Evolutionary conservation across 2,113 vertebrate species (phyloP), one percentile per base, ranked within the genome.

Genomic region (Erinaceus europaeus): DNA sequence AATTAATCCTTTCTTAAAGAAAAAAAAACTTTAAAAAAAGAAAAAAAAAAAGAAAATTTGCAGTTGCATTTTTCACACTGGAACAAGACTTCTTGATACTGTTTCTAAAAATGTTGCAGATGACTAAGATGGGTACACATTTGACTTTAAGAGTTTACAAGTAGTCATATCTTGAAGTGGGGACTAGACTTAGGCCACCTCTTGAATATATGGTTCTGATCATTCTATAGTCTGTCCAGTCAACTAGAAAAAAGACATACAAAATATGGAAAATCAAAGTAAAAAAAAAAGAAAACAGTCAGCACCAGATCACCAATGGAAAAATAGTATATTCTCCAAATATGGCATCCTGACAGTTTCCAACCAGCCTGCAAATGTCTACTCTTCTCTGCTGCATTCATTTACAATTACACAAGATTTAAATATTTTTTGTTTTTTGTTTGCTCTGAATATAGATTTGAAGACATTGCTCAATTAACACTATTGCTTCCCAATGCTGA

Each of bases 361-460:
- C 5, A 1, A 18, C 34, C 50, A 89, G 65, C 13, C 42, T 80
- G 23, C 2, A 62, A 90, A 59, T 88, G 65, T 78, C 48, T 93
- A 4, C 38, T 87, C 82, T 81, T 82, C 62, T 40, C 52, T 85
- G 64, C 38, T 80, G 42, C 17, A 64, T 27, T 89, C 75, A 81
- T 89, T 92, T 80, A 88, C 75, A 81, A 87, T 92, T 80, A 88
- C 27, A 67, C 61, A 77, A 78, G 44, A 93, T 79, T 57, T 90
- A 77, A 93, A 82, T 68, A 32, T 65, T 87, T 69, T 86, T 72
- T 83, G 87, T 40, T 76, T 69, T 62, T 57, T 87, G 46, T 42
- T 90, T 89, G 78, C 59, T 93, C 52, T 90, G 91, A 86, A 91
- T 83, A 84, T n/a, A 86, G 62, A 89, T 86, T 84, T 90, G 64